A percentile compares a stretch with the other conserved stretches of the same genome.
Conservation (phyloP, 2,888 invertebrate genomes). For the Pterobdella sp. region DNA sequence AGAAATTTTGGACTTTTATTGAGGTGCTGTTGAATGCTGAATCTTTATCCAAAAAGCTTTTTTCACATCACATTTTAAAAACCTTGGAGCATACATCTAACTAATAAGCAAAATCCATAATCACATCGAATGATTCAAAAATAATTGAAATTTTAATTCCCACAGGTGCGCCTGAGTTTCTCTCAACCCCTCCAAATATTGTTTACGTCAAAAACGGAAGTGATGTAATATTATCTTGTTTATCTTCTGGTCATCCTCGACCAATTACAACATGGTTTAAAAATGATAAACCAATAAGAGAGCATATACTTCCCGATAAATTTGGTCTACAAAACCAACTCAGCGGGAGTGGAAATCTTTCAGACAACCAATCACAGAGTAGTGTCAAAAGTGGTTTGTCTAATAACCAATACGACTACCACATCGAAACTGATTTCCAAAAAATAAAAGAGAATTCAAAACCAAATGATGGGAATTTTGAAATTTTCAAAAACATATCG, state of each 20-base stretch:
- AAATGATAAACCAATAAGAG: constrained; percentile 4
- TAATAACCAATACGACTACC: constrained; percentile 1
- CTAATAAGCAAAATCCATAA: too few species aligned
- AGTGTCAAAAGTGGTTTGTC: not conserved
- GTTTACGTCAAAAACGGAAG: constrained; percentile 9
- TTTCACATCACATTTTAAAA: too few species aligned
- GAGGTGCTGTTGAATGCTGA: too few species aligned
- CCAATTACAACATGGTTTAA: constrained; percentile 7
- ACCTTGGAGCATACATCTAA: too few species aligned
- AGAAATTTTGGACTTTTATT: too few species aligned
- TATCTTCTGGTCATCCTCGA: constrained; percentile 7
- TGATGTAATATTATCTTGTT: not conserved
- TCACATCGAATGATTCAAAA: not conserved
- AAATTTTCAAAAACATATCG: not conserved
- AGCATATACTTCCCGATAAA: not conserved
- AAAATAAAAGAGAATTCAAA: not conserved
- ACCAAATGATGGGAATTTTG: not conserved
- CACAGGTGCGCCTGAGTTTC: not conserved
- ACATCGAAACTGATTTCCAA: not conserved
- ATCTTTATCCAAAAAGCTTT: too few species aligned
- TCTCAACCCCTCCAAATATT: not conserved
- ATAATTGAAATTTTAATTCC: not conserved
- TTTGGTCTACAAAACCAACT: not conserved
- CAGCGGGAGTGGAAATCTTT: not conserved
- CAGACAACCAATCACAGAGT: not conserved